Evolutionary conservation across 2,888 invertebrate species (phyloP).

Genomic region (Sinohyriopsis cumingii): DNA sequence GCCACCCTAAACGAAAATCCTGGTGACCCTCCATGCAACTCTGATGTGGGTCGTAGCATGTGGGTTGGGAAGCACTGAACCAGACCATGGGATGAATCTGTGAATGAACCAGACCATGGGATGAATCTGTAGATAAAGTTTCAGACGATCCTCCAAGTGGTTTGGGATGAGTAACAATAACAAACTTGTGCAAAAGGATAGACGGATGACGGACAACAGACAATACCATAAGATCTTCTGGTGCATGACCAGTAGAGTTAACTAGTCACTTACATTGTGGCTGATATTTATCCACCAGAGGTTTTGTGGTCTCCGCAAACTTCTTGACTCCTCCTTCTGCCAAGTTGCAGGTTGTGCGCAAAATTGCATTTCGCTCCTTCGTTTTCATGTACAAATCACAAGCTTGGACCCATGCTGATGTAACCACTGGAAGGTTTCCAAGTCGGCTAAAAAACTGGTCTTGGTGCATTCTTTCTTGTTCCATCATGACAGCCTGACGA

Average conservation of each 20-base stretch:
- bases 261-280: conserved; percentile 75
- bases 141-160: too few relatives aligned
- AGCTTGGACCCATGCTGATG: conserved; percentile 83
- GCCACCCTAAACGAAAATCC: too few relatives aligned
- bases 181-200: too few relatives aligned
- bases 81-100: too few relatives aligned
- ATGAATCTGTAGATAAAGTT: too few relatives aligned
- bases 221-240: background rate
- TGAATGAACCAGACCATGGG: too few relatives aligned
- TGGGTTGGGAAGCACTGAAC: too few relatives aligned
- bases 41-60: too few relatives aligned
- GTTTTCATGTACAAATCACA: conserved; percentile 83
- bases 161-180: too few relatives aligned
- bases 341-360: conserved; percentile 64
- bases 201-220: too few relatives aligned
- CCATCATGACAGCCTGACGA: conserved; percentile 38
- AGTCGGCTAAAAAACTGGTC: conserved; percentile 80
- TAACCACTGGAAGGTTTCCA: conserved; percentile 87
- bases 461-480: conserved; percentile 43
- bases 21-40: too few relatives aligned
- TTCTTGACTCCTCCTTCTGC: conserved; percentile 79
- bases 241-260: background rate
- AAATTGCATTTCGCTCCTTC: conserved; percentile 76
- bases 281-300: conserved; percentile 82
- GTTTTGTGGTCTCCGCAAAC: conserved; percentile 83